These are phyloP conservation scores for Conger conger DNA, from an alignment of 2,113 vertebrate species.

Conservation along the genomic window DNA sequence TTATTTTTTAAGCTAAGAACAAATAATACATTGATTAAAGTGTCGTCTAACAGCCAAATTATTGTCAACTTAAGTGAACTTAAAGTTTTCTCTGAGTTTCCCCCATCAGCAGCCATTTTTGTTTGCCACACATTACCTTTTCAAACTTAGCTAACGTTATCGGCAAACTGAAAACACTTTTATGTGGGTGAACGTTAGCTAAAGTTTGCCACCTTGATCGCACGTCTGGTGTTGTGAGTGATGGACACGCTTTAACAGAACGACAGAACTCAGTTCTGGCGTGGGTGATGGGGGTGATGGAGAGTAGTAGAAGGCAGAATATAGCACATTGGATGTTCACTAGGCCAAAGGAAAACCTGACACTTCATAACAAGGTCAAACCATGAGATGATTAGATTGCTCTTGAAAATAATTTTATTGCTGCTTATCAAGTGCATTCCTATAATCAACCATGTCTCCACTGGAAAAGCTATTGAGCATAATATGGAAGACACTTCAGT, in stretches of 20 bases:
- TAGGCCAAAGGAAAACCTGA: neutral
- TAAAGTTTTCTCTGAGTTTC: too few species aligned
- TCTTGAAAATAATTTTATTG: neutral
- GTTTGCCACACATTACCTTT: too few species aligned
- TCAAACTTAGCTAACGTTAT: too few species aligned
- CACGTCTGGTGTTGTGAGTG: slow-evolving; percentile 28
- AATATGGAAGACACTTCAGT: neutral
- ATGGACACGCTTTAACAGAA: slow-evolving; percentile 14
- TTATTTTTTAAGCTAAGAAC: too few species aligned
- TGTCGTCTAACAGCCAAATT: too few species aligned
- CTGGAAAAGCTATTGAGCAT: neutral
- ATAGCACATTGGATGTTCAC: slow-evolving; percentile 2
- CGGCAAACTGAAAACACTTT: too few species aligned
- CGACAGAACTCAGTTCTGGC: too few species aligned
- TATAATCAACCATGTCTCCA: neutral
- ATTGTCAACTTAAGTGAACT: too few species aligned
- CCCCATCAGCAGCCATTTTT: too few species aligned
- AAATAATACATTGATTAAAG: too few species aligned
- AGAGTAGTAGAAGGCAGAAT: slow-evolving; percentile 13
- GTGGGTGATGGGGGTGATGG: neutral
- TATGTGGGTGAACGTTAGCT: too few species aligned
- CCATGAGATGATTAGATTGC: neutral
- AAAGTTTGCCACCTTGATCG: too few species aligned
- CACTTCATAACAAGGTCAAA: slow-evolving; percentile 1
- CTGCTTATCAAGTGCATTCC: neutral